Evolutionary conservation across 1,140 invertebrate species (phyloP), one percentile per base, ranked within the genome.

Genomic region (Mercenaria mercenaria): DNA sequence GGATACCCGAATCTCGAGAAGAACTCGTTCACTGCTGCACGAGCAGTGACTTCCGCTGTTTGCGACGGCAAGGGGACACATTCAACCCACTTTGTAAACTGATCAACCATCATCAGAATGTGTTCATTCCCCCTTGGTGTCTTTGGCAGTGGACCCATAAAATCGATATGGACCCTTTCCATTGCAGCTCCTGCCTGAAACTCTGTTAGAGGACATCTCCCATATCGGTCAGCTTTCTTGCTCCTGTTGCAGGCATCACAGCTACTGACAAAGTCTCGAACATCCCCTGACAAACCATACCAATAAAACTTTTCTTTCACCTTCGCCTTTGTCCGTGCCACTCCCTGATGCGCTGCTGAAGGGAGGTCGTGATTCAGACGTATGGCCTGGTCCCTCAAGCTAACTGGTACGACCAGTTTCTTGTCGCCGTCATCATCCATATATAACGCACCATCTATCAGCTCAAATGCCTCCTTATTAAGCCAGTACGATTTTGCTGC

Each of bases 291-390:
- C 72, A 13, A 18, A 37, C 39, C 10, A 41, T 74, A n/a, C n/a
- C 72, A 74, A 34, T 11, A 67, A 23, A 80, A 80, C 20, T 67
- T 67, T 23, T 67, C 61, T 67, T 67, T 67, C 23, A 67, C 23
- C 10, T 34, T 10, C 6, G 61, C 61, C 61, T 67, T 67, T 8
- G 61, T 67, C 23, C 61, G 8, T 67, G 61, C 61, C 23, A 67
- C 23, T 8, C 61, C 61, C n/a, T 67, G 61, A 23, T 67, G 61
- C 10, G 13, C n/a, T 56, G 52, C 13, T 13, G 52, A 56, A 15
- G 52, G 52, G 13, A 56, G n/a, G 13, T 56, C 52, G n/a, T 56
- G 52, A 56, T 56, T 56, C n/a, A 56, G 52, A 56, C n/a, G 52
- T 15, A 56, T 15, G 13, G 52, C 52, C 52, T 15, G 13, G 13